phyloP scores from a whole-genome alignment of 2,113 vertebrate genomes.

The Ellobius talpinus region DNA sequence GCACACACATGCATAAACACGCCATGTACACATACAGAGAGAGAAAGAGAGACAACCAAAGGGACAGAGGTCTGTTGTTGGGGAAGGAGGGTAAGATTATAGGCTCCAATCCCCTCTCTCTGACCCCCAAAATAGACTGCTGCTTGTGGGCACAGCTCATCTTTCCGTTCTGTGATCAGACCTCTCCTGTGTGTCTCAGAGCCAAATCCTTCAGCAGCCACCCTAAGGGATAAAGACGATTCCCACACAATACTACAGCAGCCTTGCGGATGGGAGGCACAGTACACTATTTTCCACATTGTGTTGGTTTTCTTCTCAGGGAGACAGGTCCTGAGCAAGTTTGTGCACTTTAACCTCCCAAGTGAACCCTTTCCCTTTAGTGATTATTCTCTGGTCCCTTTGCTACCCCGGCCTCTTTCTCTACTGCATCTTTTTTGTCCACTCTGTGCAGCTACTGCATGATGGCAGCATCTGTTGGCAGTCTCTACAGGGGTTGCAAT shows the following conservation, averaged over 20 bases:
- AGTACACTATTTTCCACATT: neutral
- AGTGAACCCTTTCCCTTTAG: neutral
- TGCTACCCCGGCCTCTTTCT: neutral
- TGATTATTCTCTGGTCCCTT: neutral
- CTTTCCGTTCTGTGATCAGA: neutral
- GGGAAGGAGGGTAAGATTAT: neutral
- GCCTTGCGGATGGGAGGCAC: neutral
- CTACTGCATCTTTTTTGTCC: neutral
- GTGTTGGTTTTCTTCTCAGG: neutral
- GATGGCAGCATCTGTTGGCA: slow-evolving; percentile 50
- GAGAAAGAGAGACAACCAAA: neutral
- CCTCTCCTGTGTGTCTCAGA: neutral
- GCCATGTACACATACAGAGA: neutral
- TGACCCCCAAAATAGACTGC: neutral
- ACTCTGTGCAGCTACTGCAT: neutral
- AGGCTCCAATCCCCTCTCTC: neutral
- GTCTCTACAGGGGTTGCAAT: slow-evolving; percentile 28
- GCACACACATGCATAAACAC: neutral
- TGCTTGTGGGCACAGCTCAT: neutral
- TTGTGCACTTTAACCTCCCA: neutral
- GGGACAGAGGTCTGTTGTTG: neutral
- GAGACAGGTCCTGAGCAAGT: neutral
- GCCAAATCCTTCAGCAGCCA: neutral
- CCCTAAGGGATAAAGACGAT: neutral
- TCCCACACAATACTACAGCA: neutral